Percentiles rank a stretch among this genome's conserved stretches.
Evolutionary conservation across 2,113 vertebrate genomes (phyloP).

Genomic region (Microcebus griseorufus): DNA sequence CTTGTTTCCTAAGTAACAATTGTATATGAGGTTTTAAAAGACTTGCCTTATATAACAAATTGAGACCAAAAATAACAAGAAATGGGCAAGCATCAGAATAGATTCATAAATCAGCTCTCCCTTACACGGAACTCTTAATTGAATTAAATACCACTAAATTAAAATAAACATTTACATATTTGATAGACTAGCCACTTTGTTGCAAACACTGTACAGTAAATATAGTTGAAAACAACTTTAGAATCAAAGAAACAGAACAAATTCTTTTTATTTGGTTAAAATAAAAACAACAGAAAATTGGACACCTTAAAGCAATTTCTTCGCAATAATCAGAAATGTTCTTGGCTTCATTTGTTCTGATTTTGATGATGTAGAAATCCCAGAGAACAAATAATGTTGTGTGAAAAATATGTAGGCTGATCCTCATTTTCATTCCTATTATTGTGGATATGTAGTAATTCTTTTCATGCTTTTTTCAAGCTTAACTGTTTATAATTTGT

Average conservation of each 20-base stretch:
- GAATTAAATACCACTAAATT: background rate
- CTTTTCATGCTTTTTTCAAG: background rate
- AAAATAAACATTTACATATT: constrained; percentile 33
- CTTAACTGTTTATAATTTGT: constrained; percentile 46
- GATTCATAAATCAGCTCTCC: background rate
- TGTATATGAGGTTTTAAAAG: background rate
- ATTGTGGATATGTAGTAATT: background rate
- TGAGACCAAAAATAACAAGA: background rate
- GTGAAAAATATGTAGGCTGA: background rate
- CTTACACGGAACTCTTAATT: background rate
- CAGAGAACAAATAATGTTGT: background rate
- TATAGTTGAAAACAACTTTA: background rate
- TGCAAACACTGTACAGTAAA: background rate
- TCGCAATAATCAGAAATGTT: background rate
- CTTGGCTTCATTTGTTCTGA: background rate
- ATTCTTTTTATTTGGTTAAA: background rate
- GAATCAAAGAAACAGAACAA: background rate
- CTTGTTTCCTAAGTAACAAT: background rate
- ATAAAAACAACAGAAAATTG: background rate
- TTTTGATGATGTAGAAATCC: background rate
- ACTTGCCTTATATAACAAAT: background rate
- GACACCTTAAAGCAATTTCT: background rate
- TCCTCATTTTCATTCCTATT: background rate
- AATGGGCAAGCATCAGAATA: background rate
- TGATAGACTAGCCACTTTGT: background rate